These are phyloP conservation scores for Acholoe squamosa DNA, from an alignment of 2,888 invertebrate species.

Conservation along the genomic window DNA sequence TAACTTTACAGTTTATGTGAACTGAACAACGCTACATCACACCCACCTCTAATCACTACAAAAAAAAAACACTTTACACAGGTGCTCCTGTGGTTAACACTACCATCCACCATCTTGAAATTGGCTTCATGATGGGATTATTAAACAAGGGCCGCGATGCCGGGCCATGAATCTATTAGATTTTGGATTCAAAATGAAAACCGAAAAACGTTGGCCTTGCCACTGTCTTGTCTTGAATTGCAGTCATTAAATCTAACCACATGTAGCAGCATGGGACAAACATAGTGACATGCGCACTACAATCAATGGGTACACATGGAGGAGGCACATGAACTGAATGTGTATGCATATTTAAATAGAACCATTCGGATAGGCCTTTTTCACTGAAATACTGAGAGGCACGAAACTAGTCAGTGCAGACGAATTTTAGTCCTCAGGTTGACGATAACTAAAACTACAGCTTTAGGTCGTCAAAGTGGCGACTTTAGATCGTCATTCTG, in stretches of 20 bases:
- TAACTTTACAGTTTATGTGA: conserved; percentile 4
- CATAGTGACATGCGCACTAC: conserved; percentile 7
- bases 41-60: neutral
- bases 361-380: too few relatives aligned
- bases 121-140: conserved; percentile 4
- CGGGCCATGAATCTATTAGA: conserved; percentile 1
- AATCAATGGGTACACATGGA: neutral
- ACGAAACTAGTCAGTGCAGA: too few relatives aligned
- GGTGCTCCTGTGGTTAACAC: neutral
- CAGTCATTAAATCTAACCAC: neutral
- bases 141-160: neutral
- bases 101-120: neutral
- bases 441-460: too few relatives aligned
- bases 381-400: neutral
- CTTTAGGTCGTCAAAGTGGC: too few relatives aligned
- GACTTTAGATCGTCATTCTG: too few relatives aligned
- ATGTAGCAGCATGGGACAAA: conserved; percentile 14
- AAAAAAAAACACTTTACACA: neutral
- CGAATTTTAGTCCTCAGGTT: too few relatives aligned
- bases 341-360: neutral
- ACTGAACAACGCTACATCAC: neutral
- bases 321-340: neutral
- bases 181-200: neutral
- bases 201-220: neutral
- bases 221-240: conserved; percentile 6